Percentiles rank a stretch among this genome's conserved stretches.
phyloP scores from a whole-genome alignment of 2,797 vertebrate genomes.

The Galagoides demidoff region DNA sequence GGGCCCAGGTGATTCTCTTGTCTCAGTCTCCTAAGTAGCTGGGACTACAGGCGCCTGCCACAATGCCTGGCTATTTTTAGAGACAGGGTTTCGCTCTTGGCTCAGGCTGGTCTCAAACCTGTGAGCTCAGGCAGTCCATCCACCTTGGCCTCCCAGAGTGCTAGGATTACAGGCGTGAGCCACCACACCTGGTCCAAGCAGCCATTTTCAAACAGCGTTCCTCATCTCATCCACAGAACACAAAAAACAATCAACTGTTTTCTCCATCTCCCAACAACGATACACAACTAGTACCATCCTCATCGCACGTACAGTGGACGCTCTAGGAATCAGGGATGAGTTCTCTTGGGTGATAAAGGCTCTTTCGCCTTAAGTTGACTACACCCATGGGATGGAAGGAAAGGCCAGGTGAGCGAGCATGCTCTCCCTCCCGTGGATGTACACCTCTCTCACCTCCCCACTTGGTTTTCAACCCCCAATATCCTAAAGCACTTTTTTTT shows the following conservation, averaged over 20 bases:
- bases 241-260: accelerated
- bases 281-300: background rate
- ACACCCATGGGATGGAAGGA: accelerated
- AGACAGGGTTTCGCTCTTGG: too few species aligned
- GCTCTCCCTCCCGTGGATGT: background rate
- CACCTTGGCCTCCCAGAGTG: too few species aligned
- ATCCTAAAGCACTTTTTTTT: background rate
- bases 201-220: background rate
- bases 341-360: background rate
- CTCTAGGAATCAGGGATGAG: background rate
- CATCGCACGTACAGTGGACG: accelerated
- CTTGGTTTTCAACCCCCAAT: background rate
- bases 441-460: background rate
- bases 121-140: too few species aligned
- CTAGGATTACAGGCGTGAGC: too few species aligned
- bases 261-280: background rate
- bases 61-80: too few species aligned
- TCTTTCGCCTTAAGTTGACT: background rate
- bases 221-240: background rate
- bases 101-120: too few species aligned
- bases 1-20: too few species aligned
- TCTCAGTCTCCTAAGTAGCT: too few species aligned
- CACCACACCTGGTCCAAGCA: background rate
- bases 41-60: too few species aligned
- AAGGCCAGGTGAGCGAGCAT: too few species aligned